Evolutionary conservation across 2,888 invertebrate genomes (phyloP), one percentile per base, ranked within the genome.

Genomic region (Melieria picta): DNA sequence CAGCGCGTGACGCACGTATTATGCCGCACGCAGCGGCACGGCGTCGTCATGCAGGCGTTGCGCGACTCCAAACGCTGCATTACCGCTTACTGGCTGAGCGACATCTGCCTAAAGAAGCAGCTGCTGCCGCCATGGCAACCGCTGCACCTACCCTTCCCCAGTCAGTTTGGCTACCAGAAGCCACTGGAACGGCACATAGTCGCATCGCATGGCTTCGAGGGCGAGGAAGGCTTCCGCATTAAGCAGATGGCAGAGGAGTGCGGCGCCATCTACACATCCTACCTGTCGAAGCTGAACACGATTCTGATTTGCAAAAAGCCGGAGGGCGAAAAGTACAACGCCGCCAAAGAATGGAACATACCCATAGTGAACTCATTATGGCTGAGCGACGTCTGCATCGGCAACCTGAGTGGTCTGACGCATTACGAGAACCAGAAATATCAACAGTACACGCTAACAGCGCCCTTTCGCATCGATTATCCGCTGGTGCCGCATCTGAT

Each of bases 101-200:
- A 99, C 86, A 93, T 96, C 5, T 91, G 99, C 80, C 85, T 91
- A 42, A 92, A 94, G 64, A 94, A 95, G 79, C 94, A 94, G 80
- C 92, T 98, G 79, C 87, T 93, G 67, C 96, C 98, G 0, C 99
- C 99, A 0, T 98, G 95, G 94, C 94, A 95, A 80, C 95, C 97
- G 10, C 88, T 97, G 61, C 99, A 99, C 87, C 89, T 99, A 79
- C 99, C 99, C 9, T 90, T 91, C 71, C 91, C 93, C 80, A 89
- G 88, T 80, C 85, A 85, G 65, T 91, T 89, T 81, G 88, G 89
- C 61, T 89, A 89, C 69, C 94, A 93, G 75, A 89, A 92, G 4
- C 96, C 96, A 10, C 91, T 93, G 42, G 86, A 89, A 0, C 91
- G 92, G 79, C 93, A 94, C 86, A 91, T 96, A 46, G 93, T 96